Conservation (phyloP, 2,797 vertebrate species). For the Darevskia mixta region DNA sequence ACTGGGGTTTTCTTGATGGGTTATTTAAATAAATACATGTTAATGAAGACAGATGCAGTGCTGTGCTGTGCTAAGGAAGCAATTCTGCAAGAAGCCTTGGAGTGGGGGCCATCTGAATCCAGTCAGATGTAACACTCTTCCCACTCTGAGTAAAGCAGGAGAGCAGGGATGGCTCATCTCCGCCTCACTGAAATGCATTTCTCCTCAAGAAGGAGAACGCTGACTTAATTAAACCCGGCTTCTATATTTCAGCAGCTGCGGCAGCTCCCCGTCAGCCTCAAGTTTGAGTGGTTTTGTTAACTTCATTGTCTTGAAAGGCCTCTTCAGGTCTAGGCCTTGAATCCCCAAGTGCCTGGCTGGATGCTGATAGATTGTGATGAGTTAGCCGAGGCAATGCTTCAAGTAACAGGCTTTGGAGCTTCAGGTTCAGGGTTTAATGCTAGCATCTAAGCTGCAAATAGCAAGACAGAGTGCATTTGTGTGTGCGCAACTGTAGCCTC, state of each 20-base stretch:
- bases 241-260: neutral
- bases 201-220: neutral
- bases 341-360: neutral
- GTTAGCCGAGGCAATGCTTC: neutral
- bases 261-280: neutral
- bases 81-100: neutral
- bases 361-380: neutral
- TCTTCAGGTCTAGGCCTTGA: neutral
- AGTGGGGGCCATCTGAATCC: neutral
- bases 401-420: neutral
- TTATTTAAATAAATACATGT: conserved; percentile 38
- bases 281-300: neutral
- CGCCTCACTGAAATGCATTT: neutral
- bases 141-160: rapidly evolving
- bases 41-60: conserved; percentile 28
- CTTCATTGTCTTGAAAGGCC: conserved; percentile 18
- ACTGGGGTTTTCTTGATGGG: neutral
- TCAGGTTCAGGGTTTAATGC: neutral
- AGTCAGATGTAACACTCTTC: neutral
- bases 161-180: too few species aligned
- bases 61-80: neutral
- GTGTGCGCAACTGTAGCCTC: neutral
- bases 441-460: neutral
- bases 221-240: neutral
- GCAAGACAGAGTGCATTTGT: neutral